Percentiles rank a stretch among this genome's conserved stretches.
These are phyloP conservation scores for Leptarthrus brevirostris DNA, from an alignment of 2,888 invertebrate species.

Conservation along the genomic window DNA sequence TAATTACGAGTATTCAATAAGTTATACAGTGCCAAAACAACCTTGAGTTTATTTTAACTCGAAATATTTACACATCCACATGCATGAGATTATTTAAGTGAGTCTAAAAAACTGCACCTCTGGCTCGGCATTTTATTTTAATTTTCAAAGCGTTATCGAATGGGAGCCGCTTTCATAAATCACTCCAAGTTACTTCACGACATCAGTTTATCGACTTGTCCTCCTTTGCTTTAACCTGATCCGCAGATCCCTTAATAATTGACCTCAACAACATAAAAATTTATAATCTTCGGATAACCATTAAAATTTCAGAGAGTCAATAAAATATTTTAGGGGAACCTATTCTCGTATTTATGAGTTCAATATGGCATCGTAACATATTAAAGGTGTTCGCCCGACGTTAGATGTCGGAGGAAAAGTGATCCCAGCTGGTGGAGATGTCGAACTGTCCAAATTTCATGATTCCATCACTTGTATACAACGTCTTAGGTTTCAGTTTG, in stretches of 20 bases:
- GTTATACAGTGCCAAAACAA: no score
- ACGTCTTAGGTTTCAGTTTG: no score
- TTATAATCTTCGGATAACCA: conserved; percentile 53
- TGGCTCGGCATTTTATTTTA: no score
- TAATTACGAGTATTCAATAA: no score
- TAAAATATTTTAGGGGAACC: conserved; percentile 50
- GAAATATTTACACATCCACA: no score
- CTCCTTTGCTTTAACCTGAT: background rate
- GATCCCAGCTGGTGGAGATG: background rate
- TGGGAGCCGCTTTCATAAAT: conserved; percentile 30
- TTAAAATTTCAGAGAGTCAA: conserved; percentile 53
- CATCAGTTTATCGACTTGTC: conserved; percentile 17
- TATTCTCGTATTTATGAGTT: conserved; percentile 50
- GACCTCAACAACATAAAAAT: conserved; percentile 50
- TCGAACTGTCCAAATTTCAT: no score
- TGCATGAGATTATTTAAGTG: no score
- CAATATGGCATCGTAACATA: background rate
- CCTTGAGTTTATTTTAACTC: no score
- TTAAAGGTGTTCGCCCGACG: conserved; percentile 11
- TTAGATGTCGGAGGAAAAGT: background rate
- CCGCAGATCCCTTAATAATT: conserved; percentile 42
- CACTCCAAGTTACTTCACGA: conserved; percentile 3
- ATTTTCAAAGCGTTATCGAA: no score
- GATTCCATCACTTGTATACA: no score
- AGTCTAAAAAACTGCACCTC: no score